phyloP scores from a whole-genome alignment of 1,140 invertebrate species.

The Euglossa dilemma region DNA sequence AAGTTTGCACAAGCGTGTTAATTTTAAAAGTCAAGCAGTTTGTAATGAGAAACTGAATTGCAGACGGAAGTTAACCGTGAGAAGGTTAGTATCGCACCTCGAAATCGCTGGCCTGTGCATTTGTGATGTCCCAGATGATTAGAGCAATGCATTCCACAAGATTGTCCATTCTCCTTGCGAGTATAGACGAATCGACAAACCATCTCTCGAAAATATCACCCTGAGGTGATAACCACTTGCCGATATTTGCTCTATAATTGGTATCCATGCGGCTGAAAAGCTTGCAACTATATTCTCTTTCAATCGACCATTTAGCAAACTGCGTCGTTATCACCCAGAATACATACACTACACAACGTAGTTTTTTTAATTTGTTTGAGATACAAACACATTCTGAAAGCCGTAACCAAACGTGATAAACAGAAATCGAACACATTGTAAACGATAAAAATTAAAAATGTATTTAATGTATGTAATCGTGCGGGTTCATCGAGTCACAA shows the following conservation, averaged over 20 bases:
- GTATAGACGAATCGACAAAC: constrained; percentile 56
- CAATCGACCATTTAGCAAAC: neutral
- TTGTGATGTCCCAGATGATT: constrained; percentile 57
- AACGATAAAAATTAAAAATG: neutral
- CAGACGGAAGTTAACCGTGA: neutral
- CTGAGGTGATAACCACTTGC: constrained; percentile 69
- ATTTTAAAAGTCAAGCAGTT: neutral
- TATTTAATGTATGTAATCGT: neutral
- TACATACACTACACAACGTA: neutral
- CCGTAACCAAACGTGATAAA: neutral
- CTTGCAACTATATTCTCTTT: neutral
- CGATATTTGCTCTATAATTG: constrained; percentile 72
- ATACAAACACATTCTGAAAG: too few relatives aligned
- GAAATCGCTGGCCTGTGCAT: constrained; percentile 51
- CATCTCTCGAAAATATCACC: constrained; percentile 57
- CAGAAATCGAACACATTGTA: neutral
- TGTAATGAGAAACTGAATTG: constrained; percentile 28
- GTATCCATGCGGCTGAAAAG: constrained; percentile 60
- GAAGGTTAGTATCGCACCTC: constrained; percentile 53
- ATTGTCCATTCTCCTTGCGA: constrained; percentile 57
- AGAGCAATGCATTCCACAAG: constrained; percentile 58
- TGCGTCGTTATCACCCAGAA: neutral
- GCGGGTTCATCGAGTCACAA: neutral
- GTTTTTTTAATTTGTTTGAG: too few relatives aligned
- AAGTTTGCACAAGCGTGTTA: neutral